These are phyloP conservation scores for Gadus macrocephalus DNA, from an alignment of 2,113 vertebrate genomes.

Conservation along the genomic window DNA sequence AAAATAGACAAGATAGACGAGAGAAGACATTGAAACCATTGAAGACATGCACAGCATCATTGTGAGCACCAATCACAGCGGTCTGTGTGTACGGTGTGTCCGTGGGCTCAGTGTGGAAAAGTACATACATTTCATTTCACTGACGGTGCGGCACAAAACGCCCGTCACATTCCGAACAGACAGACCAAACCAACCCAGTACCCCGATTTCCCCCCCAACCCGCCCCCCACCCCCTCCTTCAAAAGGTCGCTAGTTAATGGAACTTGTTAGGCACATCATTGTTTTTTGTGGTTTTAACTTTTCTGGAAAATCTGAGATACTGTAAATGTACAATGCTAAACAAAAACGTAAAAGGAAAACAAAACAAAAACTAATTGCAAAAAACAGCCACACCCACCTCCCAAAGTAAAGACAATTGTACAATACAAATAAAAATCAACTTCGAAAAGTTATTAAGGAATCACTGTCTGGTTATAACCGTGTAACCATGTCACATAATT, in stretches of 20 bases:
- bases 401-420: too few species aligned
- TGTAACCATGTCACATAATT: slow-evolving; percentile 53
- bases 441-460: slow-evolving; percentile 66
- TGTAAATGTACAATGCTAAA: slow-evolving; percentile 66
- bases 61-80: slow-evolving; percentile 62
- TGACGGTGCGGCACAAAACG: slow-evolving; percentile 63
- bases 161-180: slow-evolving; percentile 53
- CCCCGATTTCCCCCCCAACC: background rate
- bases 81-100: slow-evolving; percentile 58
- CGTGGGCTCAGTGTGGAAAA: slow-evolving; percentile 64
- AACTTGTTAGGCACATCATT: slow-evolving; percentile 82
- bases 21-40: slow-evolving; percentile 66
- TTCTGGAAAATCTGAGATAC: slow-evolving; percentile 66
- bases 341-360: slow-evolving; percentile 30
- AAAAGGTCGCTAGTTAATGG: slow-evolving; percentile 61
- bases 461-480: slow-evolving; percentile 59
- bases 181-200: slow-evolving; percentile 42
- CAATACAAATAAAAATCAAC: slow-evolving; percentile 21
- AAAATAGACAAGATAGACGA: slow-evolving; percentile 24
- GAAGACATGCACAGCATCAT: slow-evolving; percentile 77
- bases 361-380: slow-evolving; percentile 11
- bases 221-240: background rate
- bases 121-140: slow-evolving; percentile 61
- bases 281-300: slow-evolving; percentile 74
- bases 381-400: slow-evolving; percentile 29